Conservation (phyloP, 2,888 invertebrate genomes). For the Amorpha juglandis region DNA sequence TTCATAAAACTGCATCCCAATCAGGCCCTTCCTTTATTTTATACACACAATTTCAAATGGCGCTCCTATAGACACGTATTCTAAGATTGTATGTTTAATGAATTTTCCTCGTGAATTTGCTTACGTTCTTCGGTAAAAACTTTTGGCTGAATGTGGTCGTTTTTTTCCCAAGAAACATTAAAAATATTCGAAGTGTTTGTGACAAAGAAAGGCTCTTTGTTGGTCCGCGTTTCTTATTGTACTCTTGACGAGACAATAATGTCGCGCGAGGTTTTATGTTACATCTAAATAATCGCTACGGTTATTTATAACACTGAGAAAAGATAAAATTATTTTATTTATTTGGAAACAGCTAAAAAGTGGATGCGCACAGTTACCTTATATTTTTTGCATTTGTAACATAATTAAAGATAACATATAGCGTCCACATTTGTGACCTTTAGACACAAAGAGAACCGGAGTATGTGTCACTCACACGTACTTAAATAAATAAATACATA, state of each 20-base stretch:
- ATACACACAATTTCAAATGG: not conserved
- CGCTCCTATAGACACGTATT: not conserved
- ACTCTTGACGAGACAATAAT: conserved; percentile 10
- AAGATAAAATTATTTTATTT: not conserved
- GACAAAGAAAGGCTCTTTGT: not conserved
- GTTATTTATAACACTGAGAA: not conserved
- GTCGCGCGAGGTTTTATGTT: not conserved
- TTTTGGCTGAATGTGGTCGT: not conserved
- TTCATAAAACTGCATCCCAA: too few species aligned
- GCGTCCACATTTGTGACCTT: too few species aligned
- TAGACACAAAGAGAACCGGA: too few species aligned
- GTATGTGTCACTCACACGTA: too few species aligned
- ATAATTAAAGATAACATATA: too few species aligned
- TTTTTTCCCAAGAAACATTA: conserved; percentile 12
- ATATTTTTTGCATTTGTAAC: too few species aligned
- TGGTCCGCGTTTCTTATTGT: conserved; percentile 10
- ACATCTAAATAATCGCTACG: not conserved
- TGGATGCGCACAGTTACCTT: too few species aligned
- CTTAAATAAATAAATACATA: too few species aligned
- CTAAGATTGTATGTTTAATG: not conserved
- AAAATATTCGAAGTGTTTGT: conserved; percentile 9
- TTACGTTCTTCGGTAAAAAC: not conserved
- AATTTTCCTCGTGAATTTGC: not conserved
- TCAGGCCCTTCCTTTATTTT: too few species aligned
- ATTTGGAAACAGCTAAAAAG: too few species aligned